A percentile compares a stretch with the other conserved stretches of the same genome.
phyloP scores from a whole-genome alignment of 2,113 vertebrate species.

The Podilymbus podiceps region DNA sequence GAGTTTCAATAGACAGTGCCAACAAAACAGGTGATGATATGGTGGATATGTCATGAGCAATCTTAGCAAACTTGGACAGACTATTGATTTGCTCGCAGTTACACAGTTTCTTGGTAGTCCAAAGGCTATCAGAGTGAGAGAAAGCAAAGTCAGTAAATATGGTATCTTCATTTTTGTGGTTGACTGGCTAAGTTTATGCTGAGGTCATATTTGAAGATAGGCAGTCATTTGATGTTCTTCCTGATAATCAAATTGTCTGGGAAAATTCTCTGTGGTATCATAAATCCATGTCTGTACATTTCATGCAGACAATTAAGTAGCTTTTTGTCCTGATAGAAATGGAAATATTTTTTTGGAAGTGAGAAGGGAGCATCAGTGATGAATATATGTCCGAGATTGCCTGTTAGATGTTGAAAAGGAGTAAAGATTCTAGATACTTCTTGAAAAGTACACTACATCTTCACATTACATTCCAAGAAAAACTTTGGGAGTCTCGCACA shows the following conservation, averaged over 20 bases:
- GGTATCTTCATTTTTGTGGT: neutral
- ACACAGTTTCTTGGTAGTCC: neutral
- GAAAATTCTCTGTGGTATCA: neutral
- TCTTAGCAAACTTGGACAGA: neutral
- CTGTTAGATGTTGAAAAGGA: too few relatives aligned
- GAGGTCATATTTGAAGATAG: neutral
- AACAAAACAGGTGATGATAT: neutral
- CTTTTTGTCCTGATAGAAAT: neutral
- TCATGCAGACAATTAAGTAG: neutral
- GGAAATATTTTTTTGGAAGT: neutral
- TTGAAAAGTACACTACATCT: neutral
- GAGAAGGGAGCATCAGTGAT: neutral
- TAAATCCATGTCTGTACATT: neutral
- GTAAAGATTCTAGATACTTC: neutral
- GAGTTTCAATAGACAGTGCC: neutral
- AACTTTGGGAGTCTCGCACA: neutral
- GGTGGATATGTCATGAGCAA: neutral
- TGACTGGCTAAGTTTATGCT: neutral
- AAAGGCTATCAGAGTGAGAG: neutral
- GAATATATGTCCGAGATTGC: neutral
- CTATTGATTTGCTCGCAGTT: neutral
- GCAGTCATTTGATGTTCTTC: neutral
- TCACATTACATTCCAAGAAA: neutral
- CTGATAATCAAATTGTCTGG: neutral
- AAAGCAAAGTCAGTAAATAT: neutral